Conservation (phyloP, 1,140 invertebrate species). For the Drosophila grimshawi region DNA sequence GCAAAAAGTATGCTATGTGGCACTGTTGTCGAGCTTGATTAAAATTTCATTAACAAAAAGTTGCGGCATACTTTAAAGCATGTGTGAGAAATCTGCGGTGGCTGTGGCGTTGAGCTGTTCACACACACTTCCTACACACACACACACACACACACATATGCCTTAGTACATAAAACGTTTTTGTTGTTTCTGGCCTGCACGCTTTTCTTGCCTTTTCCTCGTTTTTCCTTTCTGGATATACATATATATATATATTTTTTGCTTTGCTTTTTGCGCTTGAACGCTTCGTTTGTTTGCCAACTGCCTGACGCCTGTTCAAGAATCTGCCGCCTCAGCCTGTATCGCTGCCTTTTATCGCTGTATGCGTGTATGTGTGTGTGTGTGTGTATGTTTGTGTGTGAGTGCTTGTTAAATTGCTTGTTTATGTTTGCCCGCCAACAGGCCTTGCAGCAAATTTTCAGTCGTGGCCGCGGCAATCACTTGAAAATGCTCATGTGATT, state of each 20-base stretch:
- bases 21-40: slow-evolving; percentile 68
- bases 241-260: slow-evolving; percentile 21
- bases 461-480: slow-evolving; percentile 55
- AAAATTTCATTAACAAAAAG: slow-evolving; percentile 83
- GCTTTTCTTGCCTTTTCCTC: slow-evolving; percentile 49
- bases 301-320: slow-evolving; percentile 60
- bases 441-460: slow-evolving; percentile 38
- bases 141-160: slow-evolving; percentile 31
- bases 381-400: slow-evolving; percentile 32
- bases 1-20: slow-evolving; percentile 33
- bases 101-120: slow-evolving; percentile 25
- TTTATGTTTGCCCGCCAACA: slow-evolving; percentile 69
- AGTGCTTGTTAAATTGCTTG: slow-evolving; percentile 81
- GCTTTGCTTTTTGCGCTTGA: slow-evolving; percentile 77
- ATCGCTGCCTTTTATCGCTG: slow-evolving; percentile 20
- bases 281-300: slow-evolving; percentile 82
- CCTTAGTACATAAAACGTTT: slow-evolving; percentile 71
- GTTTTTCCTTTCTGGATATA: background rate
- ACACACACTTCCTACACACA: slow-evolving; percentile 30
- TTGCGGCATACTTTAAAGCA: slow-evolving; percentile 79
- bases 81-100: slow-evolving; percentile 73
- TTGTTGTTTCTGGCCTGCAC: slow-evolving; percentile 61
- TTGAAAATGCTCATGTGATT: slow-evolving; percentile 80
- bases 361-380: slow-evolving; percentile 5
- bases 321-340: slow-evolving; percentile 11